Percentiles rank a stretch among this genome's conserved stretches.
phyloP scores from a whole-genome alignment of 2,888 invertebrate species.

The Phlogophora meticulosa region DNA sequence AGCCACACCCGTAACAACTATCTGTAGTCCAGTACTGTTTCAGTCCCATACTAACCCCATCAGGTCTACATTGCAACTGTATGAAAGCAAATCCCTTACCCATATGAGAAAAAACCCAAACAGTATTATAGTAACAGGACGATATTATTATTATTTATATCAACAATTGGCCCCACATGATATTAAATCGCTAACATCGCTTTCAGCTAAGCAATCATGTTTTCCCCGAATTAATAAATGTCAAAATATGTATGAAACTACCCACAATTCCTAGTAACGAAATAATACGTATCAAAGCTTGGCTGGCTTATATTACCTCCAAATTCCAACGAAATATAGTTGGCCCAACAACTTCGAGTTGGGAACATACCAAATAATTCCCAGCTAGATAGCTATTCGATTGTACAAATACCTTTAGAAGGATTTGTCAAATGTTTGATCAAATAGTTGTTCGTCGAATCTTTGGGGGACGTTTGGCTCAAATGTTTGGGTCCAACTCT shows the following conservation, averaged over 20 bases:
- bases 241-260: not conserved
- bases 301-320: not conserved
- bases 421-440: slow-evolving; percentile 71
- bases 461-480: slow-evolving; percentile 46
- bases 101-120: no score
- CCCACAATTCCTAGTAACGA: no score
- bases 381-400: slow-evolving; percentile 69
- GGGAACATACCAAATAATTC: slow-evolving; percentile 63
- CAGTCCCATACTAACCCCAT: no score
- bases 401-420: slow-evolving; percentile 70
- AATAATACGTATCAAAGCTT: not conserved
- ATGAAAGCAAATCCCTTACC: no score
- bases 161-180: no score
- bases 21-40: no score
- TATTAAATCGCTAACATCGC: no score
- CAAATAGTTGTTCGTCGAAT: slow-evolving; percentile 62
- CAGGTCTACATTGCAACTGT: no score
- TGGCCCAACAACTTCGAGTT: slow-evolving; percentile 3
- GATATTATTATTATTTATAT: no score
- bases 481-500: slow-evolving; percentile 56
- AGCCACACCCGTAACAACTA: no score
- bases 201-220: not conserved
- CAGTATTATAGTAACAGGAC: no score
- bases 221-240: not conserved
- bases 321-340: slow-evolving; percentile 12